Percentiles rank a stretch among this genome's conserved stretches.
Conservation (phyloP, 2,888 invertebrate species). For the Chymomyza amoena region DNA sequence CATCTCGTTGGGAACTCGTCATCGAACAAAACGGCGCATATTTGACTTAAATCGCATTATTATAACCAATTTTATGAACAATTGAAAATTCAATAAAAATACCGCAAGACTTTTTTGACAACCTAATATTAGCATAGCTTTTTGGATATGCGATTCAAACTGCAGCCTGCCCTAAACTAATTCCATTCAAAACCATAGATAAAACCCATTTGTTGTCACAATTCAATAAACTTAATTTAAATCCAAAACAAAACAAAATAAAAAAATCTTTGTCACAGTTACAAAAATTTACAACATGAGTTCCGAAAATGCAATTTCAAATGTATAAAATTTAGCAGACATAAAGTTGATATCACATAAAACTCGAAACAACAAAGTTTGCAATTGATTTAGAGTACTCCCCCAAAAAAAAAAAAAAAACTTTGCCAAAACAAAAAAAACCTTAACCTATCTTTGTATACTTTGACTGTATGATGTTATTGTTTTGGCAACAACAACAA, state of each 20-base stretch:
- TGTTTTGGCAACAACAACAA: background rate
- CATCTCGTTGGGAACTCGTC: too few species aligned
- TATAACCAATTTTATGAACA: too few species aligned
- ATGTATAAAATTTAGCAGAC: background rate
- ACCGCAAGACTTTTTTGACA: too few species aligned
- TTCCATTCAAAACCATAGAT: background rate
- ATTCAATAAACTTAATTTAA: background rate
- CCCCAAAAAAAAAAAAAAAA: background rate
- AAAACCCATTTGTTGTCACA: background rate
- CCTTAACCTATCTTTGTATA: background rate
- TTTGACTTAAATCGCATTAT: too few species aligned
- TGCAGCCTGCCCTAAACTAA: conserved; percentile 18
- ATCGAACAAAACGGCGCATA: too few species aligned
- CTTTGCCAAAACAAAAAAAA: background rate
- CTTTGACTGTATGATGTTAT: background rate
- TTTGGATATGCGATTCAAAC: conserved; percentile 13
- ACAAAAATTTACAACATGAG: background rate
- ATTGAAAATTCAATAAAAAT: too few species aligned
- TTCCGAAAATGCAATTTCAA: background rate
- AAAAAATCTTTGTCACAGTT: background rate
- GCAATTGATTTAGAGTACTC: conserved; percentile 2
- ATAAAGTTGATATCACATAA: background rate
- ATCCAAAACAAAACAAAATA: background rate
- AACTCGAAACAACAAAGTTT: background rate
- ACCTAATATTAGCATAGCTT: too few species aligned